Evolutionary conservation across 2,888 invertebrate genomes (phyloP), one percentile per base, ranked within the genome.

Genomic region (Agriopis aurantiaria): DNA sequence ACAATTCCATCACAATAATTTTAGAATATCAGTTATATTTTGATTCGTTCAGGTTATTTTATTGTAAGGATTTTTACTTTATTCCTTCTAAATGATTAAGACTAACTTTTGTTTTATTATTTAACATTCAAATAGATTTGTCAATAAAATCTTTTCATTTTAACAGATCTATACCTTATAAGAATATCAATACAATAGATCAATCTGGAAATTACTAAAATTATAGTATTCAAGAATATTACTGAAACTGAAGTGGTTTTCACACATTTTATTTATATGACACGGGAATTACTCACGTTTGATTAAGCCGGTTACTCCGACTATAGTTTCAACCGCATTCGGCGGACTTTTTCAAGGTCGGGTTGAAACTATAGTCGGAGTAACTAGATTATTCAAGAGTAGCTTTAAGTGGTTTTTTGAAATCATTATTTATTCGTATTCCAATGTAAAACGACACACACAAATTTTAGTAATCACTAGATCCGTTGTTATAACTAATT

Each of bases 1-100:
- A 89, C 91, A 92, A 91, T 92, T 91, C 91, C 92, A 94, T 94
- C 94, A 94, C 94, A 94, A 91, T 94, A 85, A 87, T 82, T 94
- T 94, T 94, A 94, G 94, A 94, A 94, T 94, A 94, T 94, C 91
- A 90, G 94, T 93, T 93, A 85, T 87, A 58, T 58, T 48, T 87
- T 90, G 87, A 88, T 92, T 93, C 92, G 90, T 88, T 91, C 87
- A 86, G 84, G 76, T 86, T 86, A 73, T 66, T 70, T 56, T 57
- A 71, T 59, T 70, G 45, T 69, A 69, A 75, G 66, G 73, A 71
- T 65, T 69, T 65, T 58, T 78, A 73, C 69, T 66, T 52, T 75
- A 73, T 51, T 71, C 71, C 76, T 69, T 67, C 74, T 72, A 71
- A 69, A 41, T 41, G 45, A 45, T 55, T 56, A 48, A 69, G 11